Base-by-base conservation (phyloP, 53 echinoderm and acorn worm genomes). In the Paelopatides confundens region DNA sequence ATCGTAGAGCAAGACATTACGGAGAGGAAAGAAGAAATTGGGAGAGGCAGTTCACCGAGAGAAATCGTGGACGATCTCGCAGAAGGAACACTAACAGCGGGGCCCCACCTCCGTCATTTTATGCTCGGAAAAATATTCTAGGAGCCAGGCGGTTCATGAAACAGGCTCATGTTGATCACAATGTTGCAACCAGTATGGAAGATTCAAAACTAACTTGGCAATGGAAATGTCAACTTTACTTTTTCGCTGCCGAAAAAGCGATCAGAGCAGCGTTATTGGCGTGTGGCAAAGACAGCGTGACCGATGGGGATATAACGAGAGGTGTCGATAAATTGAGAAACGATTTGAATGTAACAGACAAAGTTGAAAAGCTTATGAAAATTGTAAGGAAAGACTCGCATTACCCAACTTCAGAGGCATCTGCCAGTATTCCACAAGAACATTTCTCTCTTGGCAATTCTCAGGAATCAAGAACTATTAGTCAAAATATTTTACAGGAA, bases 221-320 rank as follows among this genome's bases (percentile, higher is more conserved):
- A 30, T 78, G 79, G 79, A 50, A 78, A 78, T 78, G 79, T 78
- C 79, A 78, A 24, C 79, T 78, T 29, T 76, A 43, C 76, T 76
- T 76, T 26, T 76, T 76, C 40, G 76, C 76, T 27, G 27, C 76
- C n/a, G 76, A 76, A 24, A 76, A 76, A 47, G 76, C 76, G 5
- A 47, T 76, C 27, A 76, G 37, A 76, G 39, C 76, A 12, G 76
- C 76, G 7, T 39, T 36, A 46, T 43, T 76, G 27, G 76, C 50
- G 10, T 23, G 40, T 48, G 76, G 76, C 10, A 43, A 28, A 48
- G 6, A 43, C 46, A 94, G 63, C 94, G 0, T 0, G 43, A 43
- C 9, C 9, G 12, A 10, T 12, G 12, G 12, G 9, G 43, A 43
- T 43, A 43, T 43, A 43, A 43, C 12, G 43, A 43, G 43, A 43